These are phyloP conservation scores for Porites evermanni DNA, from an alignment of 92 coral and sea anemone genomes.

Conservation along the genomic window DNA sequence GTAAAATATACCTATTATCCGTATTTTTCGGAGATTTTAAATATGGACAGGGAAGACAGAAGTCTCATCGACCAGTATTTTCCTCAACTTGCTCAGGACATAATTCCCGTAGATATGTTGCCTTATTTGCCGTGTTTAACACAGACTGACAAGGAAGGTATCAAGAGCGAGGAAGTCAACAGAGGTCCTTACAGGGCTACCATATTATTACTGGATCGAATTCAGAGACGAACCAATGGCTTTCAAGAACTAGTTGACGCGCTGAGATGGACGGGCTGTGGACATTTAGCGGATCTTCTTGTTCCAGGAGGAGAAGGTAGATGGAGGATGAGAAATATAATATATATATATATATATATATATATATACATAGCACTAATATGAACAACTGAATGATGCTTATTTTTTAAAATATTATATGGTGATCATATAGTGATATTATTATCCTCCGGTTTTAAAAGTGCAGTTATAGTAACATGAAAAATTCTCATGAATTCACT, in stretches of 20 bases:
- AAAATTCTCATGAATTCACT: too few species aligned
- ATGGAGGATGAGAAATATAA: background rate
- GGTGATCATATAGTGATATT: too few species aligned
- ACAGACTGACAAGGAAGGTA: slow-evolving; percentile 63
- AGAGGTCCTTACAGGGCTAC: slow-evolving; percentile 57
- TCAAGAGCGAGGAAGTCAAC: slow-evolving; percentile 57
- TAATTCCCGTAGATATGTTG: slow-evolving; percentile 69
- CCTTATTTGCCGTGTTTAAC: slow-evolving; percentile 71
- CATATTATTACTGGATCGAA: slow-evolving; percentile 37
- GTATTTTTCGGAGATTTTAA: background rate
- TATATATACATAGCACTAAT: too few species aligned
- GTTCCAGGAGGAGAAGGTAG: slow-evolving; percentile 58
- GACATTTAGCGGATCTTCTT: slow-evolving; percentile 64
- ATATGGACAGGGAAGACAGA: slow-evolving; percentile 67
- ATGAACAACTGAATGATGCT: too few species aligned
- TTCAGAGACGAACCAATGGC: slow-evolving; percentile 49
- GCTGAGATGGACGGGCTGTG: slow-evolving; percentile 21
- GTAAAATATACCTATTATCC: too few species aligned
- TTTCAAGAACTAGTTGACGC: slow-evolving; percentile 47
- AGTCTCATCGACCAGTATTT: slow-evolving; percentile 33
- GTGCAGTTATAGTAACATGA: too few species aligned
- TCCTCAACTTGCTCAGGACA: slow-evolving; percentile 47
- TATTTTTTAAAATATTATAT: too few species aligned
- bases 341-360: too few species aligned
- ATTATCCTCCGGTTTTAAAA: too few species aligned